Evolutionary conservation across 2,888 invertebrate species (phyloP).

Genomic region (Lobophora halterata): DNA sequence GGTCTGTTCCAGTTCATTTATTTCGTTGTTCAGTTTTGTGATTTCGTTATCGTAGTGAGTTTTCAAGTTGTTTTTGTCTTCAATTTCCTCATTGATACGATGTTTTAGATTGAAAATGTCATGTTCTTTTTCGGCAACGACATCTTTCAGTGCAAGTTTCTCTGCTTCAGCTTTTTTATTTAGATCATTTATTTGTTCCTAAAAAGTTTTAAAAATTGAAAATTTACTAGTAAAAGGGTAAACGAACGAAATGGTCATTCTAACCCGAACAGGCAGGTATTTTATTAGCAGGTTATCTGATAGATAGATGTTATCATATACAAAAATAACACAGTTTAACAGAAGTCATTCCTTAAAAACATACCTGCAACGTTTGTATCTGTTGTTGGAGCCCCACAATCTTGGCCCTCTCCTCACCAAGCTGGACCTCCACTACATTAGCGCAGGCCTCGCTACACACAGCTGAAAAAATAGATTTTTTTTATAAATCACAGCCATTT

Average conservation of each 20-base stretch:
- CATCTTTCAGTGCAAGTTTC: slow-evolving; percentile 39
- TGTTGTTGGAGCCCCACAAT: slow-evolving; percentile 57
- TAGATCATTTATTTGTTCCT: slow-evolving; percentile 51
- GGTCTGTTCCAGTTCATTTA: slow-evolving; percentile 61
- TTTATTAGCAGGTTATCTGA: no score
- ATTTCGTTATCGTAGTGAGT: slow-evolving; percentile 50
- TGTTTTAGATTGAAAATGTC: slow-evolving; percentile 58
- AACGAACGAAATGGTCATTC: no score
- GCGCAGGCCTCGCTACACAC: slow-evolving; percentile 66
- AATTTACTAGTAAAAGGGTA: no score
- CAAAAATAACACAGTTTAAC: neutral
- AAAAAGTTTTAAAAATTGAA: no score
- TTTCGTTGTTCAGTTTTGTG: slow-evolving; percentile 57
- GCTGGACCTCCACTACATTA: slow-evolving; percentile 70
- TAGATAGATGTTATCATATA: no score
- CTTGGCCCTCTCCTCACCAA: slow-evolving; percentile 67
- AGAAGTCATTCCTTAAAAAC: neutral
- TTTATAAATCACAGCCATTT: no score
- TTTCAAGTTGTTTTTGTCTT: slow-evolving; percentile 54
- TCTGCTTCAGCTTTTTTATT: slow-evolving; percentile 46
- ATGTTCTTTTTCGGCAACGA: slow-evolving; percentile 52
- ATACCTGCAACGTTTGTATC: slow-evolving; percentile 59
- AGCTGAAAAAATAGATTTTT: slow-evolving; percentile 45
- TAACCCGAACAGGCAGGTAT: no score
- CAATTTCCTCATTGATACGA: slow-evolving; percentile 61